Evolutionary conservation across 2,797 vertebrate species (phyloP).

Genomic region (Gadopsis marmoratus): DNA sequence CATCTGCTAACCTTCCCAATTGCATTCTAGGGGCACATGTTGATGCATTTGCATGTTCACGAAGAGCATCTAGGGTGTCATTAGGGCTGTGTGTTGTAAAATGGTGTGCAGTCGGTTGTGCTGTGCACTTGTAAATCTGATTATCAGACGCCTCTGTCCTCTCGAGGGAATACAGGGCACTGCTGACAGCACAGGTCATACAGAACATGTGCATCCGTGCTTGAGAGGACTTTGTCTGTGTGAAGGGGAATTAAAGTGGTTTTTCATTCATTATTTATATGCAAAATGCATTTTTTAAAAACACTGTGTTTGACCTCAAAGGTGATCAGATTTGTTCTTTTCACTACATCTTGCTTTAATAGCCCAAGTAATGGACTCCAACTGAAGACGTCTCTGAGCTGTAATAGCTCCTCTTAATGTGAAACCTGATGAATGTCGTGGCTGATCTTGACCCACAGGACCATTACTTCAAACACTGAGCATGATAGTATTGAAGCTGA

Average conservation of each 20-base stretch:
- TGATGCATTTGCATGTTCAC: conserved; percentile 37
- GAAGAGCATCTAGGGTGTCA: conserved; percentile 40
- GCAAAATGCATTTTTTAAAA: background rate
- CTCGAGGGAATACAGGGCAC: conserved; percentile 33
- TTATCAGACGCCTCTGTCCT: conserved; percentile 43
- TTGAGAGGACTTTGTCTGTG: conserved; percentile 8
- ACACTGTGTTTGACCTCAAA: background rate
- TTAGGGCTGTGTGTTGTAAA: conserved; percentile 37
- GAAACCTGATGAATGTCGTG: conserved; percentile 32
- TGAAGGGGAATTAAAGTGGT: background rate
- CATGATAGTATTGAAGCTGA: conserved; percentile 2
- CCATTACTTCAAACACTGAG: conserved; percentile 26
- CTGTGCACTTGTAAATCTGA: conserved; percentile 66
- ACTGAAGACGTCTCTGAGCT: background rate
- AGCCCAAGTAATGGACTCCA: background rate
- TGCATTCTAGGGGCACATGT: conserved; percentile 25
- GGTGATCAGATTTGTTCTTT: background rate
- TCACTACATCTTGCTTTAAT: conserved; percentile 6
- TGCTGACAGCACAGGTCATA: conserved; percentile 64
- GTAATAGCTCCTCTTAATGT: conserved; percentile 7
- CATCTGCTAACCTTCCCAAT: conserved; percentile 51
- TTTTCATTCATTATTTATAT: conserved; percentile 5
- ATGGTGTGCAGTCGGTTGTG: conserved; percentile 23
- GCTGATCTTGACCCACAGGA: conserved; percentile 18
- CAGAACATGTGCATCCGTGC: conserved; percentile 10